Evolutionary conservation across 2,888 invertebrate genomes (phyloP).

Genomic region (Anagyrus pseudococci): DNA sequence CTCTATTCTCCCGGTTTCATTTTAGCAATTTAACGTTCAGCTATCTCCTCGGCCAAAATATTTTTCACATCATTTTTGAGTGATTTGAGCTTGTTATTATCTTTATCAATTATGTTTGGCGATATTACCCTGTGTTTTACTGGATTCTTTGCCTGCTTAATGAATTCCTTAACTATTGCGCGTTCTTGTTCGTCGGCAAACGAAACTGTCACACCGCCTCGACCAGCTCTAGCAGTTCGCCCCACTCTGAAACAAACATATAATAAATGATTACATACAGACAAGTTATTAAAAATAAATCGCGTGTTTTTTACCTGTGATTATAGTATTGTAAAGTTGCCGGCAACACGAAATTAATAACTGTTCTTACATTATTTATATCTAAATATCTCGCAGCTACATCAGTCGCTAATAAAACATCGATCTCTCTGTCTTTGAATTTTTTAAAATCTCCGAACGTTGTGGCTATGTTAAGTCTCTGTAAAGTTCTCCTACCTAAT

Average conservation of each 20-base stretch:
- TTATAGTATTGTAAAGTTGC: slow-evolving; percentile 95
- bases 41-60: slow-evolving; percentile 84
- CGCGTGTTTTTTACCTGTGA: slow-evolving; percentile 70
- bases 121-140: slow-evolving; percentile 90
- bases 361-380: slow-evolving; percentile 96
- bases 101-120: slow-evolving; percentile 88
- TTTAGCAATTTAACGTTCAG: slow-evolving; percentile 80
- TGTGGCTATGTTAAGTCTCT: slow-evolving; percentile 96
- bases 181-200: slow-evolving; percentile 94
- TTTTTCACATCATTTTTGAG: slow-evolving; percentile 83
- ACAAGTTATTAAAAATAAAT: no score
- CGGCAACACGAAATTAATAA: slow-evolving; percentile 96
- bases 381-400: slow-evolving; percentile 94
- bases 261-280: neutral
- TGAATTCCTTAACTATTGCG: slow-evolving; percentile 87
- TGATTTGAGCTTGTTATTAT: slow-evolving; percentile 73
- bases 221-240: slow-evolving; percentile 93
- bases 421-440: slow-evolving; percentile 85
- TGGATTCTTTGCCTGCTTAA: slow-evolving; percentile 82
- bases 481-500: slow-evolving; percentile 93
- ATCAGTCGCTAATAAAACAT: slow-evolving; percentile 93
- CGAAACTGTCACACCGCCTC: slow-evolving; percentile 92
- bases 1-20: slow-evolving; percentile 80
- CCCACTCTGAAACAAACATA: slow-evolving; percentile 71
- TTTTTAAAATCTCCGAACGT: slow-evolving; percentile 85